Percentiles rank a stretch among this genome's conserved stretches.
Evolutionary conservation across 2,888 invertebrate species (phyloP).

Genomic region (Perizoma flavofasciatum): DNA sequence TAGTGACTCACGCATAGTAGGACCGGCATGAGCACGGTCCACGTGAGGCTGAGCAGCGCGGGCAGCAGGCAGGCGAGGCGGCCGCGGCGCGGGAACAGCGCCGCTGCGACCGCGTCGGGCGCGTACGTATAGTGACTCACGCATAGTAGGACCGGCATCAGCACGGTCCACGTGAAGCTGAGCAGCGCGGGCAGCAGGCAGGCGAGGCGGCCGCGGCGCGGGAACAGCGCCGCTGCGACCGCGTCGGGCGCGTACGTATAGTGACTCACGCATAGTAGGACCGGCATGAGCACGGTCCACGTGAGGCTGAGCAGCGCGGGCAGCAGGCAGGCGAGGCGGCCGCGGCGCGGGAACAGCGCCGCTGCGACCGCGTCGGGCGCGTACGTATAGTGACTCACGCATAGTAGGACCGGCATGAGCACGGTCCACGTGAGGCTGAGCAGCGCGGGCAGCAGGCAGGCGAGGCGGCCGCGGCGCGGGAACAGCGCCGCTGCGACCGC

Average conservation of each 20-base stretch:
- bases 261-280: conserved; percentile 93
- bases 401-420: conserved; percentile 93
- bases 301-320: conserved; percentile 90
- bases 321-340: conserved; percentile 78
- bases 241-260: conserved; percentile 89
- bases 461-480: conserved; percentile 69
- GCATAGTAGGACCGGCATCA: conserved; percentile 92
- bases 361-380: conserved; percentile 88
- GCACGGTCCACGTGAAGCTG: conserved; percentile 91
- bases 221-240: conserved; percentile 79
- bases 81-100: conserved; percentile 68
- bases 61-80: conserved; percentile 76
- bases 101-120: conserved; percentile 86
- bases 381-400: conserved; percentile 90
- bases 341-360: conserved; percentile 69
- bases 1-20: conserved; percentile 91
- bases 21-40: conserved; percentile 94
- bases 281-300: conserved; percentile 90
- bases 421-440: conserved; percentile 91
- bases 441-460: conserved; percentile 82
- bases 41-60: conserved; percentile 90
- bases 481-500: conserved; percentile 81
- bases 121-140: conserved; percentile 91
- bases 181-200: conserved; percentile 83
- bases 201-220: conserved; percentile 74